Conservation (phyloP, 2,797 vertebrate species). For the Xenops minutus region DNA sequence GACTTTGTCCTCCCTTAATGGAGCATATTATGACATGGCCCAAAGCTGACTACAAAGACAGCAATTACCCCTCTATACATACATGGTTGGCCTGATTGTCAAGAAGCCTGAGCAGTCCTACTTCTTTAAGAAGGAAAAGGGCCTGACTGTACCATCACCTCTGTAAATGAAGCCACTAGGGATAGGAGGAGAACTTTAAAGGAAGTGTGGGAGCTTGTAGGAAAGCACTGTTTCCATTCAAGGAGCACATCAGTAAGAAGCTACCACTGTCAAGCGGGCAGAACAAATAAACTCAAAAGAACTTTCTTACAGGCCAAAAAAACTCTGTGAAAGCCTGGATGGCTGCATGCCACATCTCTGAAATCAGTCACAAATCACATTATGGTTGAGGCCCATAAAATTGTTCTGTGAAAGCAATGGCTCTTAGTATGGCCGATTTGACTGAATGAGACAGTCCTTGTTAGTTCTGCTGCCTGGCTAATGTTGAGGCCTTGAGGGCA, state of each 20-base stretch:
- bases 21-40: background rate
- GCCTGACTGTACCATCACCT: background rate
- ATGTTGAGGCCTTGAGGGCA: background rate
- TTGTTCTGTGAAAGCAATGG: background rate
- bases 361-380: conserved; percentile 27
- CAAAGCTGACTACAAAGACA: background rate
- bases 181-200: background rate
- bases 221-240: background rate
- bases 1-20: background rate
- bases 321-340: background rate
- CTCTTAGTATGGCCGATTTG: background rate
- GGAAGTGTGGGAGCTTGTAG: background rate
- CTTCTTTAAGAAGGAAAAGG: background rate
- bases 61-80: background rate
- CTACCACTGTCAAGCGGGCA: background rate
- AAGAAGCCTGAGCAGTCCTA: background rate
- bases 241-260: background rate
- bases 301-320: background rate
- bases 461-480: background rate
- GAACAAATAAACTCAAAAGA: background rate
- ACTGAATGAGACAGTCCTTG: background rate
- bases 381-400: background rate
- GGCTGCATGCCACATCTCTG: background rate
- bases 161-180: background rate
- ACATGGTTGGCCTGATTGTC: background rate